Conservation (phyloP, 1,140 invertebrate genomes). For the Euborellia annulipes region DNA sequence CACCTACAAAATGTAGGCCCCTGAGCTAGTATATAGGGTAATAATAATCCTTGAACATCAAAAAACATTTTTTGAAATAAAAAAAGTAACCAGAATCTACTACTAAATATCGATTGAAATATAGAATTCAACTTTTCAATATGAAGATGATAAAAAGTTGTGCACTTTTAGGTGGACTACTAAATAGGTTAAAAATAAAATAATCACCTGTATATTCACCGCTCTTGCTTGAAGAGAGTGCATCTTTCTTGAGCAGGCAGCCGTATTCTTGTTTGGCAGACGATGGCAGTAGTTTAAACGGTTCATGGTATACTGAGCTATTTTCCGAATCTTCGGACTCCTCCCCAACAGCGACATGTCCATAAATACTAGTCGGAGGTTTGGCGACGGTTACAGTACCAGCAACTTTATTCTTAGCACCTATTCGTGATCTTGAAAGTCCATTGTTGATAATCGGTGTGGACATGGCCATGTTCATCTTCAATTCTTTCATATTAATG, state of each 20-base stretch:
- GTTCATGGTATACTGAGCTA: constrained; percentile 41
- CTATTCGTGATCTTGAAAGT: constrained; percentile 32
- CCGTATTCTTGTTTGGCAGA: constrained; percentile 32
- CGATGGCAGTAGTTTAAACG: constrained; percentile 37
- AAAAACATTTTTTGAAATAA: too few relatives aligned
- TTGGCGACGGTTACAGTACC: constrained; percentile 16
- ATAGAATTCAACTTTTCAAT: too few relatives aligned
- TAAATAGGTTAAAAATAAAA: background rate
- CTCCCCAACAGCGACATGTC: constrained; percentile 29
- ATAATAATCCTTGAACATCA: too few relatives aligned
- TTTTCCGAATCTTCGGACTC: constrained; percentile 40
- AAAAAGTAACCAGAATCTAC: too few relatives aligned
- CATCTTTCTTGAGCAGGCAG: constrained; percentile 33
- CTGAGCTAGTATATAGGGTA: too few relatives aligned
- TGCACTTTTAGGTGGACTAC: too few relatives aligned
- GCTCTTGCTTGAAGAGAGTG: constrained; percentile 30
- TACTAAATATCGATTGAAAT: too few relatives aligned
- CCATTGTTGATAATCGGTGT: constrained; percentile 41
- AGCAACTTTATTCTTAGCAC: constrained; percentile 25
- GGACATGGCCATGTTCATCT: constrained; percentile 30
- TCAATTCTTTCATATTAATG: constrained; percentile 49
- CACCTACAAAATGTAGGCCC: too few relatives aligned
- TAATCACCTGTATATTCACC: constrained; percentile 32
- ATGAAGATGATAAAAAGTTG: too few relatives aligned
- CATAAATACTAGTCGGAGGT: constrained; percentile 24